Percentiles rank a stretch among this genome's conserved stretches.
Evolutionary conservation across 2,888 invertebrate species (phyloP).

Genomic region (Hedya salicella): DNA sequence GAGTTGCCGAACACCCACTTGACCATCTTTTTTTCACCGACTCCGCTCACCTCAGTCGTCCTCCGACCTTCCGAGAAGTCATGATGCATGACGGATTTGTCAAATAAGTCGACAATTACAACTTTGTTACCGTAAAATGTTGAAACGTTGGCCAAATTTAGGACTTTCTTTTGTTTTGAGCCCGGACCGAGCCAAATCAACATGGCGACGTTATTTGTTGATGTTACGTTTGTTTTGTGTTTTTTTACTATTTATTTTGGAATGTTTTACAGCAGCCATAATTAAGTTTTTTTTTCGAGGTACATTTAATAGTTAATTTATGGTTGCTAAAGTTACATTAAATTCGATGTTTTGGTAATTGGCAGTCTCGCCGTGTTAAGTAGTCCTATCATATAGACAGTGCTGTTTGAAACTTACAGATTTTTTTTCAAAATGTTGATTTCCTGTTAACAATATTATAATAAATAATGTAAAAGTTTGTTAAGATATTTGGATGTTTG

Average conservation of each 20-base stretch:
- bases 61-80: slow-evolving; percentile 75
- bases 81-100: slow-evolving; percentile 60
- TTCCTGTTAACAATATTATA: too few relatives aligned
- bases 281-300: slow-evolving; percentile 22
- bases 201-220: slow-evolving; percentile 63
- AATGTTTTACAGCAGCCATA: slow-evolving; percentile 33
- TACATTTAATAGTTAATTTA: slow-evolving; percentile 31
- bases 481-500: too few relatives aligned
- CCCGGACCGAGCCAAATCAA: slow-evolving; percentile 68
- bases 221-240: slow-evolving; percentile 61
- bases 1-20: slow-evolving; percentile 13
- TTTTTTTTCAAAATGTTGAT: too few relatives aligned
- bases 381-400: not conserved
- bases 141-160: slow-evolving; percentile 58
- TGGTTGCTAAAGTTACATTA: slow-evolving; percentile 27
- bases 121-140: slow-evolving; percentile 65
- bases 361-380: not conserved
- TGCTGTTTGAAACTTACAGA: too few relatives aligned
- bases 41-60: slow-evolving; percentile 65
- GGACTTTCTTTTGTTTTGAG: slow-evolving; percentile 74
- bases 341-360: slow-evolving; percentile 14
- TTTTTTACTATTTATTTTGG: slow-evolving; percentile 61
- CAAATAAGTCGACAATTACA: slow-evolving; percentile 66
- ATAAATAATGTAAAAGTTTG: too few relatives aligned
- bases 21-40: slow-evolving; percentile 56